These are phyloP conservation scores for Craterocephalus amniculus DNA, from an alignment of 2,797 vertebrate genomes.

Conservation along the genomic window DNA sequence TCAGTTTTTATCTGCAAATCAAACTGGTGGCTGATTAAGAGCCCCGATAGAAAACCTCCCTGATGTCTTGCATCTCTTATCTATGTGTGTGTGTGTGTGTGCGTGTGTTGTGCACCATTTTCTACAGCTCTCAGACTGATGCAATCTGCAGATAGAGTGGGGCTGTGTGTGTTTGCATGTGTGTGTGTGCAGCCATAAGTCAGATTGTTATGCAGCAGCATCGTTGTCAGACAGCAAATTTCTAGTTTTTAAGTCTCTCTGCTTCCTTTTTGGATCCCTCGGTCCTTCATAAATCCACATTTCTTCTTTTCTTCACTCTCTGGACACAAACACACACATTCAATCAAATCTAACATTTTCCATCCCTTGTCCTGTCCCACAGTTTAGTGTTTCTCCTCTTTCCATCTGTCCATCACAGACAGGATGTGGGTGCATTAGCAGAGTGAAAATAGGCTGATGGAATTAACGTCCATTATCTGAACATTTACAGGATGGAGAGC, in stretches of 20 bases:
- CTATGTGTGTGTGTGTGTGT: conserved; percentile 10
- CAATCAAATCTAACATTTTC: conserved; percentile 55
- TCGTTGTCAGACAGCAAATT: conserved; percentile 42
- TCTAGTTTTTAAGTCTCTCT: not conserved
- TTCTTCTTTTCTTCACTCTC: not conserved
- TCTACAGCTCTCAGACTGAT: conserved; percentile 64
- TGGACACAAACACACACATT: conserved; percentile 34
- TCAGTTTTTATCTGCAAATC: conserved; percentile 56
- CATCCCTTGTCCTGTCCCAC: not conserved
- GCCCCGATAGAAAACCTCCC: conserved; percentile 44
- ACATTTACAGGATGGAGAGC: conserved; percentile 57
- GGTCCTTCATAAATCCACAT: not conserved
- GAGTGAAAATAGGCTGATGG: conserved; percentile 65
- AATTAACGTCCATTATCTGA: conserved; percentile 74
- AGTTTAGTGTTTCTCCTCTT: conserved; percentile 26
- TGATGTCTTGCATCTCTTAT: conserved; percentile 30
- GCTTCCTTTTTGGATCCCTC: conserved; percentile 19
- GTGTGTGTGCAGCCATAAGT: conserved; percentile 40
- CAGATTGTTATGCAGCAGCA: conserved; percentile 59
- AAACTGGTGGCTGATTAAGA: conserved; percentile 59
- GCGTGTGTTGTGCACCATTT: conserved; percentile 49
- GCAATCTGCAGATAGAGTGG: conserved; percentile 70
- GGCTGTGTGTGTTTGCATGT: conserved; percentile 14
- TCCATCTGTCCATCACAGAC: conserved; percentile 59
- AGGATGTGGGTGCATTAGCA: conserved; percentile 76